These are phyloP conservation scores for Imbricaverruca yamaguchii DNA, from an alignment of 2,888 invertebrate species.

Conservation along the genomic window DNA sequence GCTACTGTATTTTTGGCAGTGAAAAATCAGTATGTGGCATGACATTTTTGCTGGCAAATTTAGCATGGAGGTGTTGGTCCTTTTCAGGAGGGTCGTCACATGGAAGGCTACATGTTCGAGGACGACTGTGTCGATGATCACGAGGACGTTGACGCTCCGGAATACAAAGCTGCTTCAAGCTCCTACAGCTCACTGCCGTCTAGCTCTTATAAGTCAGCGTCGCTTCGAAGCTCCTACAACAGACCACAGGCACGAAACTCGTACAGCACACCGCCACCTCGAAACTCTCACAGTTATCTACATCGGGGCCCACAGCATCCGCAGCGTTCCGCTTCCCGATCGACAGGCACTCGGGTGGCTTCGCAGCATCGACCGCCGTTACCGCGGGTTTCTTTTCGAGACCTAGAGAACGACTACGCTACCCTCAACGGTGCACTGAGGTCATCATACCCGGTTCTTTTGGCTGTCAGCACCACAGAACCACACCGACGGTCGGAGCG, in stretches of 20 bases:
- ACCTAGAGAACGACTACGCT: not conserved
- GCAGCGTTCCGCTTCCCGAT: not conserved
- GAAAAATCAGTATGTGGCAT: no score
- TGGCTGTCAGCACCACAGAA: not conserved
- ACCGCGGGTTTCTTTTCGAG: not conserved
- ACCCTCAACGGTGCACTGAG: no score
- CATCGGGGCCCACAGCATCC: not conserved
- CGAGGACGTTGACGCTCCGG: not conserved
- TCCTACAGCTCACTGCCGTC: no score
- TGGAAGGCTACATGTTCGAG: not conserved
- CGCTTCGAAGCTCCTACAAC: no score
- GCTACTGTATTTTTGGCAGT: no score
- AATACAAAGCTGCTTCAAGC: no score
- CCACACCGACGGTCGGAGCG: not conserved
- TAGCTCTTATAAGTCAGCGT: no score
- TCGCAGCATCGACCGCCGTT: not conserved
- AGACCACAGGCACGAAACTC: not conserved
- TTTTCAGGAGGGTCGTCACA: not conserved
- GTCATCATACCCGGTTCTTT: no score
- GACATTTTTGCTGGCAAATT: no score
- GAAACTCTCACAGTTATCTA: not conserved
- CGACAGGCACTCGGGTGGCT: not conserved
- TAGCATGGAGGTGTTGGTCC: not conserved
- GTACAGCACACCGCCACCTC: not conserved
- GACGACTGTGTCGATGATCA: slow-evolving; percentile 21